Evolutionary conservation across 2,888 invertebrate species (phyloP), one percentile per base, ranked within the genome.

Genomic region (Acheta domesticus): DNA sequence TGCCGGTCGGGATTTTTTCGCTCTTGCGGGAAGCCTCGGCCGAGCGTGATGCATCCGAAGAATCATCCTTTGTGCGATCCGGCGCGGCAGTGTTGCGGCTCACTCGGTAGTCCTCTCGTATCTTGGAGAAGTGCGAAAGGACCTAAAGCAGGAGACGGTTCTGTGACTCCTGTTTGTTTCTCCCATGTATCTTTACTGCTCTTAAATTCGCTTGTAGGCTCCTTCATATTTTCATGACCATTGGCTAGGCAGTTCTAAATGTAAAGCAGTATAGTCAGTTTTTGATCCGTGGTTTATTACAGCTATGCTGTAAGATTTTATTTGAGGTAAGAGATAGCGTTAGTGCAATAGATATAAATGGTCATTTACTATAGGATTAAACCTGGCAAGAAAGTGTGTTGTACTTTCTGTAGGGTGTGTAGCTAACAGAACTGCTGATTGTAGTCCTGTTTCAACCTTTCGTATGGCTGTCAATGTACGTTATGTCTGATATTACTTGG

Each of bases 1-100:
- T 77, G 79, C 79, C 80, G 81, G 80, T 80, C 78, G 80, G 79
- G 80, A 80, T 77, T 75, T 77, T 77, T 77, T 77, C 77, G 80
- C 80, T 80, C 75, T 74, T 80, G 77, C 80, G 80, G 80, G 80
- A 80, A 80, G 80, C 80, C 80, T 80, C 49, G 77, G 62, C 62
- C 62, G 62, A 62, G 62, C 76, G 80, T 78, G 76, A 78, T 77
- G 76, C 78, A 79, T 62, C 78, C 77, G 77, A 76, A 77, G 77
- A 20, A 77, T 49, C 23, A 21, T 77, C 50, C 21, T 62, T 75
- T 48, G 48, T 49, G 78, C 79, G 76, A 23, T 21, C 20, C 76
- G 76, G 62, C 62, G 76, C 48, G 79, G 50, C 76, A n/a, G 48
- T 49, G 76, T 36, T 48, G 49, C 48, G 76, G 76, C 23, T n/a